Evolutionary conservation across 2,113 vertebrate species (phyloP).

Genomic region (Anhinga rufa): DNA sequence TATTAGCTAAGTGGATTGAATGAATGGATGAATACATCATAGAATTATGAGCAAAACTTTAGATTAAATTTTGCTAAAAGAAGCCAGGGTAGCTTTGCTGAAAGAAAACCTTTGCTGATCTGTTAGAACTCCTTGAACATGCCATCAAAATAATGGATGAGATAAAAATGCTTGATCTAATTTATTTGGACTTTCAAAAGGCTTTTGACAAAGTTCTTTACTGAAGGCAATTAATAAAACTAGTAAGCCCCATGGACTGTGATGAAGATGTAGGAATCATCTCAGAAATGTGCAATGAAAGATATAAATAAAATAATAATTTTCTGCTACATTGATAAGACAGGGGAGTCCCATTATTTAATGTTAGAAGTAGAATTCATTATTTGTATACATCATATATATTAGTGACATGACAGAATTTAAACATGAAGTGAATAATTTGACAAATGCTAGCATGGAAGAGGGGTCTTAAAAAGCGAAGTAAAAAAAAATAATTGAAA

Average conservation of each 20-base stretch:
- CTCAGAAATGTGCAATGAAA: not conserved
- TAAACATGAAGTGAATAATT: not conserved
- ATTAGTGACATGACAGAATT: not conserved
- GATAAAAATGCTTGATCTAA: not conserved
- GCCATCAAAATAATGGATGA: conserved; percentile 3
- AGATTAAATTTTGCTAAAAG: not conserved
- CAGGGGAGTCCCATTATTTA: not conserved
- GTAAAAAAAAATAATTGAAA: not conserved
- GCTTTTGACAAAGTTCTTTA: not conserved
- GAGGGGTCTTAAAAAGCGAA: not conserved
- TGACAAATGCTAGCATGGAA: not conserved
- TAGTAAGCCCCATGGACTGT: not conserved
- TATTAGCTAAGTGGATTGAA: not conserved
- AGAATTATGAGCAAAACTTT: not conserved
- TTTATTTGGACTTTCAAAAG: conserved; percentile 8
- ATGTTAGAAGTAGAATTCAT: not conserved
- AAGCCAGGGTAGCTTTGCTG: not conserved
- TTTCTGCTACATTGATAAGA: not conserved
- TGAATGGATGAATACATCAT: not conserved
- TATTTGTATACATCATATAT: not conserved
- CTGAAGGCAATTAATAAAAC: not conserved
- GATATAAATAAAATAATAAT: not conserved
- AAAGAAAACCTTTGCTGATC: not conserved
- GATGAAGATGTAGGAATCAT: not conserved
- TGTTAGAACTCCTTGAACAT: not conserved